These are phyloP conservation scores for Chitala chitala DNA, from an alignment of 2,113 vertebrate genomes.

Conservation along the genomic window DNA sequence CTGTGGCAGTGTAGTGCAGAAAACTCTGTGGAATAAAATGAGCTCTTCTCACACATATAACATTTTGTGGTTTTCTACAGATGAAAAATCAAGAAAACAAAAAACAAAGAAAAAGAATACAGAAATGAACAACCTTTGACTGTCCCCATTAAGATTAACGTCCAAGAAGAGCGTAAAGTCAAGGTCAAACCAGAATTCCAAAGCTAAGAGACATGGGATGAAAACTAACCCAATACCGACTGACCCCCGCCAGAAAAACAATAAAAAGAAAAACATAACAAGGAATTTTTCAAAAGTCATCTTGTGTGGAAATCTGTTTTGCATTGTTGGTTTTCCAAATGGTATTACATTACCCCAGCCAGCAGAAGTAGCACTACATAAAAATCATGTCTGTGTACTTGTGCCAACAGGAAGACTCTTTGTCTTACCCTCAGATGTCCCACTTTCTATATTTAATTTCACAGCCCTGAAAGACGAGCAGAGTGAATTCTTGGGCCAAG, in stretches of 20 bases:
- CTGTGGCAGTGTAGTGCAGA: background rate
- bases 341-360: slow-evolving; percentile 37
- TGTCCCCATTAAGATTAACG: slow-evolving; percentile 54
- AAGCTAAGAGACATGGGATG: slow-evolving; percentile 67
- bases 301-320: slow-evolving; percentile 53
- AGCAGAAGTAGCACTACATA: slow-evolving; percentile 24
- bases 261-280: slow-evolving; percentile 47
- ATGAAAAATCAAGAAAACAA: background rate
- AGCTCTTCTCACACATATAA: background rate
- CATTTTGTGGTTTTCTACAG: background rate
- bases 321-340: slow-evolving; percentile 41
- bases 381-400: slow-evolving; percentile 18
- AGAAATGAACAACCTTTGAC: background rate
- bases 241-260: slow-evolving; percentile 13
- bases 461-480: slow-evolving; percentile 18
- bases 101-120: background rate
- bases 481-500: slow-evolving; percentile 5
- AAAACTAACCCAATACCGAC: background rate
- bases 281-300: slow-evolving; percentile 36
- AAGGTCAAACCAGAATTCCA: slow-evolving; percentile 74
- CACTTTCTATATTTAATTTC: slow-evolving; percentile 26
- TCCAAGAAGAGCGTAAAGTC: slow-evolving; percentile 62
- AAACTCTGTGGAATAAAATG: background rate
- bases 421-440: slow-evolving; percentile 20
- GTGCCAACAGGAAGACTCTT: slow-evolving; percentile 30